Evolutionary conservation across 1,140 invertebrate genomes (phyloP), one percentile per base, ranked within the genome.

Genomic region (Sweltsa coloradensis): DNA sequence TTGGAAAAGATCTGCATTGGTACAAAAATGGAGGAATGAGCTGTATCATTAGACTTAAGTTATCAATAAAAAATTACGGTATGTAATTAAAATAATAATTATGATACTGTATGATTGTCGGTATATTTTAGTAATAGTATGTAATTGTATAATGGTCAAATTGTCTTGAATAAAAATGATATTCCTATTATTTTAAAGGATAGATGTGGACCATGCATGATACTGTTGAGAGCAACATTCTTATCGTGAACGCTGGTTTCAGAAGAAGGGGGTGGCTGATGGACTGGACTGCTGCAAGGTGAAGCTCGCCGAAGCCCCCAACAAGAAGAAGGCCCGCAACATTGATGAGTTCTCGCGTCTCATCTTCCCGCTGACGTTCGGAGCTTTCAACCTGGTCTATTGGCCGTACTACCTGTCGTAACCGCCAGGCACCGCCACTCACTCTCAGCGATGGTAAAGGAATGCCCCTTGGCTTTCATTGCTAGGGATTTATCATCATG

Each of bases 321-420:
- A 40, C 27, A 49, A 53, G 39, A 19, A 46, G 11, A 27, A 24
- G 34, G 60, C 60, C 1, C 47, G 59, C 22, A 50, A 52, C 27
- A 72, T 72, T 41, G 72, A 73, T 53, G 70, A 72, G 50, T 60
- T 67, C 51, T 66, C 64, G 53, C 51, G 71, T 47, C 48, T 63
- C 47, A 49, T 63, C 53, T 73, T 74, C 47, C 72, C 72, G 2
- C 40, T 67, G n/a, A 54, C 64, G 5, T 73, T 74, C 51, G 52
- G 62, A 14, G 37, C 68, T 5, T 73, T 73, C 58, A 74, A 73
- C 51, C 47, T 67, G 23, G 48, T 64, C 26, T 73, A 73, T 53
- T 73, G 71, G 71, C 62, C 63, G 0, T 73, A 68, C 51, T 70
- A 70, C 45, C 47, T 62, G 4, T 49, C 26, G 2, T 49, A 51